Evolutionary conservation across 2,113 vertebrate genomes (phyloP), one percentile per base, ranked within the genome.

Genomic region (Pachypanchax playfairii): DNA sequence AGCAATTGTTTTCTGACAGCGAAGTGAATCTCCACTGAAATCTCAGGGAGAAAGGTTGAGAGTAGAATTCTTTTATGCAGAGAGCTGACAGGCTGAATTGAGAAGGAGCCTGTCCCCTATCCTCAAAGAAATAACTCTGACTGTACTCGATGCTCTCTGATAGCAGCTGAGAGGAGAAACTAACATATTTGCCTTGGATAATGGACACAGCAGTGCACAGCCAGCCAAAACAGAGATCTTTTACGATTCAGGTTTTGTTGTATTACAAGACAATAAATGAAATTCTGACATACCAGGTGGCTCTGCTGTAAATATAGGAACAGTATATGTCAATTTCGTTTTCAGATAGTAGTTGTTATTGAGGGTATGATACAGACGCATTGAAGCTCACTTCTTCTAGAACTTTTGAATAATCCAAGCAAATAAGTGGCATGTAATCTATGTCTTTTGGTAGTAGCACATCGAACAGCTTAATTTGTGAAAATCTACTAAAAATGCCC

Each of bases 1-100:
- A 83, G 56, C 83, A 69, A 83, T 83, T 88, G 87, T 87, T 88
- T 87, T 86, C 64, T 87, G 87, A 87, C 84, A 83, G 84, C 76
- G 50, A 43, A 79, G 78, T 66, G 72, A 86, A 86, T 90, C 82
- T 87, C 70, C 26, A 55, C 60, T 69, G 73, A 77, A 79, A 82
- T 79, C 59, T 64, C 49, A 0, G 43, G 21, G 25, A 64, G 59
- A 54, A 81, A 82, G 83, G 77, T 70, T 75, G 59, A 83, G 57
- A 36, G 67, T 39, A 21, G 44, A 70, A 58, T 71, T 75, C 28
- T 78, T 83, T 75, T 71, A 79, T 82, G 75, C 65, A 36, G 56
- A 61, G 63, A 69, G 59, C 52, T 80, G 82, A 82, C 75, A 70
- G 63, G 65, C 42, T 52, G 72, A 85, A 86, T 76, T 54, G 75